Conservation (phyloP, 2,113 vertebrate genomes). For the Chaenogobius annularis region DNA sequence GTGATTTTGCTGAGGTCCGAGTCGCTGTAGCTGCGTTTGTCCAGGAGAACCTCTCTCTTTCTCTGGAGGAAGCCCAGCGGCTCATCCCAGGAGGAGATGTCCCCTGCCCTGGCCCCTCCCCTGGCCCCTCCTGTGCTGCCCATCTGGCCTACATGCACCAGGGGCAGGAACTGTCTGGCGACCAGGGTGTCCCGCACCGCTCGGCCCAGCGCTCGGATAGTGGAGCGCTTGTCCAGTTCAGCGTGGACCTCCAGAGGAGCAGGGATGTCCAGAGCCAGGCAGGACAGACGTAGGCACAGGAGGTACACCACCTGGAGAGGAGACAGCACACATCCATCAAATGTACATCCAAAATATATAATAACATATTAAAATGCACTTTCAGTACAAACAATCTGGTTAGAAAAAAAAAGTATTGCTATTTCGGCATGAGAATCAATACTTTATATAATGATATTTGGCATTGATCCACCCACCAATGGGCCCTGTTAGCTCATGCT, state of each 20-base stretch:
- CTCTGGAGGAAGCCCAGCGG: slow-evolving; percentile 68
- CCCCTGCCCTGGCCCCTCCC: slow-evolving; percentile 25
- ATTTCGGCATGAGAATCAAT: too few species aligned
- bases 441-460: too few species aligned
- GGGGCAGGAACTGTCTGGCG: slow-evolving; percentile 59
- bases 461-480: too few species aligned
- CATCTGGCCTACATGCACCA: slow-evolving; percentile 51
- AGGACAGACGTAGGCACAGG: slow-evolving; percentile 71
- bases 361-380: too few species aligned
- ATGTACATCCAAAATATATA: too few species aligned
- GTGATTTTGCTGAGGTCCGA: slow-evolving; percentile 76
- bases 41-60: slow-evolving; percentile 69
- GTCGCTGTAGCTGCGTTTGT: slow-evolving; percentile 80
- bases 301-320: slow-evolving; percentile 70
- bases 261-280: slow-evolving; percentile 66
- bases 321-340: too few species aligned
- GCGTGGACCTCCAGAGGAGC: slow-evolving; percentile 61
- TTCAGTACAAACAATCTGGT: too few species aligned
- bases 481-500: too few species aligned
- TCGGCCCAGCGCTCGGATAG: slow-evolving; percentile 54
- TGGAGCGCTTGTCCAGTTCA: slow-evolving; percentile 72
- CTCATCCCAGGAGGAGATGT: slow-evolving; percentile 73
- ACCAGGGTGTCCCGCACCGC: slow-evolving; percentile 72
- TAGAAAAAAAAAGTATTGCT: too few species aligned
- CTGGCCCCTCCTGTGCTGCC: slow-evolving; percentile 14